Conservation (phyloP, 2,113 vertebrate genomes). For the Chauna torquata region DNA sequence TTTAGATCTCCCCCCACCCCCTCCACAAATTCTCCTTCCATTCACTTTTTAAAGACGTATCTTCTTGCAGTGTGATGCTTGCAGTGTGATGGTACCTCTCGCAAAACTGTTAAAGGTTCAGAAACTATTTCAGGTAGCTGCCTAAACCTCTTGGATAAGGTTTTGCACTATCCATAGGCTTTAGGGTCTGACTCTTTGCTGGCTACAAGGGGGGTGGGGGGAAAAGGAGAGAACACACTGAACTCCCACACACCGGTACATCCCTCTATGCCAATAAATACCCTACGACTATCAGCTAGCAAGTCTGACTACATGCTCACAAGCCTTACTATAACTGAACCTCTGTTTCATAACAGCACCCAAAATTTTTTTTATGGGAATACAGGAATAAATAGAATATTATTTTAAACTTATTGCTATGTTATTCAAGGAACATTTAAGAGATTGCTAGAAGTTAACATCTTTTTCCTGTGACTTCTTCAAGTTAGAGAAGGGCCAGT, state of each 20-base stretch:
- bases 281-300: not conserved
- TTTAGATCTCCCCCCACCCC: not conserved
- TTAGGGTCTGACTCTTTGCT: fast-evolving
- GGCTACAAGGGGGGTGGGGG: too few relatives aligned
- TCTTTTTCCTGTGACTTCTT: not conserved
- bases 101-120: not conserved
- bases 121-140: not conserved
- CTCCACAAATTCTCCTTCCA: not conserved
- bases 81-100: too few relatives aligned
- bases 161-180: not conserved
- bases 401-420: not conserved
- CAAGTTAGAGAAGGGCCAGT: not conserved
- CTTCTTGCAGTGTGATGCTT: too few relatives aligned
- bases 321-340: not conserved
- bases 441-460: not conserved
- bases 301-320: not conserved
- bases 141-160: not conserved
- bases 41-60: too few relatives aligned
- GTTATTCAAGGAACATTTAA: not conserved
- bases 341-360: not conserved
- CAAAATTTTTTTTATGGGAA: not conserved
- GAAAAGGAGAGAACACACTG: not conserved
- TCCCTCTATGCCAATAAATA: not conserved
- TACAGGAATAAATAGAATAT: not conserved
- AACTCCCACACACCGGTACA: not conserved